Conservation (phyloP, 2,113 vertebrate genomes). For the Eonycteris spelaea region DNA sequence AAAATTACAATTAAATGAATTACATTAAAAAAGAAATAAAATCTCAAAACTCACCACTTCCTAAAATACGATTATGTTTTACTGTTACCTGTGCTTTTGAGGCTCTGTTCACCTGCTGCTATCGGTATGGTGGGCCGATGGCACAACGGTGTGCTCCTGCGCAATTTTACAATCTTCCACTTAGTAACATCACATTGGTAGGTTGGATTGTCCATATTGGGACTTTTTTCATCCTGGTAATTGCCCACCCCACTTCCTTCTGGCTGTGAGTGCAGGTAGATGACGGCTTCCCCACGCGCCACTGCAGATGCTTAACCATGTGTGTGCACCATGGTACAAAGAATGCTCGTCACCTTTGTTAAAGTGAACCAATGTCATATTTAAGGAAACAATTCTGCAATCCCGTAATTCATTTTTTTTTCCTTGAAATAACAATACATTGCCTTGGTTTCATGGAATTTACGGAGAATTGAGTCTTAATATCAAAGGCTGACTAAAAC, state of each 20-base stretch:
- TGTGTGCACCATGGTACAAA: background rate
- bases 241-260: background rate
- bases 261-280: background rate
- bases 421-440: background rate
- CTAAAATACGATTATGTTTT: background rate
- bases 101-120: background rate
- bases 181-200: background rate
- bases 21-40: constrained; percentile 14
- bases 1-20: constrained; percentile 23
- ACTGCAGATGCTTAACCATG: background rate
- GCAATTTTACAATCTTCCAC: background rate
- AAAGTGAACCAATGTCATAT: background rate
- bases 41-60: background rate
- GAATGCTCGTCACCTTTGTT: background rate
- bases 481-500: background rate
- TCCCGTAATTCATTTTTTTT: background rate
- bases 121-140: background rate
- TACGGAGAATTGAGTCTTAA: constrained; percentile 23
- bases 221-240: background rate
- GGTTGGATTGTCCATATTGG: background rate
- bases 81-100: background rate
- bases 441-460: background rate
- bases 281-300: background rate
- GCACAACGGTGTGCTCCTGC: rapidly evolving
- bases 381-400: background rate